Base-by-base conservation (phyloP, 2,888 invertebrate species). In the Hesperia comma region DNA sequence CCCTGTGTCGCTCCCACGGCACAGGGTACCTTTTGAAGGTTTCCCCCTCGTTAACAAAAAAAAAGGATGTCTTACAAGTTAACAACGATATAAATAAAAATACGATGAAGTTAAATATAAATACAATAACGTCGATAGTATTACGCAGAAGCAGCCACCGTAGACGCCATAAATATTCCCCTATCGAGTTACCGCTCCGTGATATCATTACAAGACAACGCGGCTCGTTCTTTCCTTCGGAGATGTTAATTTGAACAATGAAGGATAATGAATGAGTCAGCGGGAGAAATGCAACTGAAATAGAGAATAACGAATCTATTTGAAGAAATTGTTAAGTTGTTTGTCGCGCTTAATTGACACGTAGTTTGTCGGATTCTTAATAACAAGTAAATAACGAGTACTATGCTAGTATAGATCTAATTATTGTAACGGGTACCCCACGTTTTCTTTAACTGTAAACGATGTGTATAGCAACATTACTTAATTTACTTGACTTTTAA, bases 141-240 rank as follows among this genome's bases (percentile, higher is more conserved):
- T 43, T 49, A 63, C 56, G 15, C 49, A 62, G 63, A 55, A 41
- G 37, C 57, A 51, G 63, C 17, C 8, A 57, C 56, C 37, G 56
- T 57, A 51, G 3, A 40, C 37, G 49, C 63, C 63, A 63, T 63
- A 63, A 63, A 63, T 63, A 63, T 43, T 56, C 49, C 32, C 37
- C 21, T 63, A 63, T 55, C 56, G 21, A 40, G 56, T 63, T 63
- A 57, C 63, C 63, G 14, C 33, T 62, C 49, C 15, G 46, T 57
- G 46, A 63, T 63, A 57, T 57, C 46, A 63, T 57, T 63, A 63
- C 63, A 63, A 53, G 53, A 61, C 61, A 53, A 62, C 43, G 49
- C 57, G 21, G 56, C 56, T 21, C 21, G 6, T 56, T 63, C 56
- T 56, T 57, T 51, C 19, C 56, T 57, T 55, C 46, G 17, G 12